A percentile compares a stretch with the other conserved stretches of the same genome.
Conservation (phyloP, 2,113 vertebrate genomes). For the Otus sunia region DNA sequence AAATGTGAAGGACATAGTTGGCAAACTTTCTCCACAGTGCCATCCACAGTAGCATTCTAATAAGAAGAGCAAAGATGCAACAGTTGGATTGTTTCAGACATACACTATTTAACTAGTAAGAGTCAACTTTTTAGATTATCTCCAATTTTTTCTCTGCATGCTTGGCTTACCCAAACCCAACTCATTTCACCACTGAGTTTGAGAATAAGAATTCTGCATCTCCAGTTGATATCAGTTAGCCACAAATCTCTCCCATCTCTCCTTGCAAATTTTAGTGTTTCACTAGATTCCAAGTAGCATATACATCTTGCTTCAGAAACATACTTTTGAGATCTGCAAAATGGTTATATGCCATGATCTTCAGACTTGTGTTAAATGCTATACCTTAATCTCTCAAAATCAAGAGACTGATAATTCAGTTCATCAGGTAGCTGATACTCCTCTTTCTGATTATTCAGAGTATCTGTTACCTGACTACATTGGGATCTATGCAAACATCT, state of each 20-base stretch:
- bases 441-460: slow-evolving; percentile 52
- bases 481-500: slow-evolving; percentile 60
- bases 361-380: background rate
- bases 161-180: background rate
- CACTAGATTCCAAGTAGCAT: accelerated
- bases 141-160: background rate
- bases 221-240: background rate
- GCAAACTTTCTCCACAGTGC: background rate
- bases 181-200: background rate
- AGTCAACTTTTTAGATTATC: background rate
- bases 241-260: background rate
- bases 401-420: slow-evolving; percentile 33
- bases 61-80: background rate
- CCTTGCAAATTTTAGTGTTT: background rate
- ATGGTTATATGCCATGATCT: background rate
- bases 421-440: slow-evolving; percentile 39
- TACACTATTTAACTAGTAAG: background rate
- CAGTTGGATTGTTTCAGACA: background rate
- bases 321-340: background rate
- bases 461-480: slow-evolving; percentile 44
- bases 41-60: background rate
- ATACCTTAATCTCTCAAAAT: slow-evolving; percentile 34
- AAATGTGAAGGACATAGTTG: background rate
- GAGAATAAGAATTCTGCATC: background rate
- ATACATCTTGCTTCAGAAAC: background rate